Base-by-base conservation (phyloP, 1,140 invertebrate species). In the Caerostris extrusa region DNA sequence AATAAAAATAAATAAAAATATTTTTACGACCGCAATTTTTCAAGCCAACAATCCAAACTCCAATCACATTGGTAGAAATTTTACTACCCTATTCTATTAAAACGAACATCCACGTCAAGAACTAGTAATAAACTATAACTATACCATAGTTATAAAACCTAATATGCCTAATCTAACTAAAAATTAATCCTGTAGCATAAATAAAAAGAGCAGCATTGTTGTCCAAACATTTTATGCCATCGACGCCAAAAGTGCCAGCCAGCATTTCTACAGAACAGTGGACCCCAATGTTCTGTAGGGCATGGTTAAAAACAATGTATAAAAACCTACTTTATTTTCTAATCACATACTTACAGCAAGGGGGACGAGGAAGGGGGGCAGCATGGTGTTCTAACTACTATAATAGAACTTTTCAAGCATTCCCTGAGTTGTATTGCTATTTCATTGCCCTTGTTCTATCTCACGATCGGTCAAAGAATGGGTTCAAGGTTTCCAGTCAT, bases 391-490 rank as follows among this genome's bases (percentile, higher is more conserved):
- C n/a, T n/a, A 83, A 19, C 82, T 50, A 77, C 71, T 50, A n/a
- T 53, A 14, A 12, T 50, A 53, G 10, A 50, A 77, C 19, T 7
- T 10, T 14, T 50, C 3, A 57, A 7, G 55, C 12, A 7, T 6
- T 83, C 55, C 82, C 82, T 55, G 56, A 56, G 12, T 58, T 85
- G 7, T 12, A 57, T 57, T 55, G 82, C 57, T n/a, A 85, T 85
- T 58, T 58, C 82, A 85, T 57, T 85, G 82, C 82, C 82, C 82
- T 85, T 57, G 56, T 7, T 53, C 58, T 17, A 83, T 90, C 71
- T 90, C 89, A 90, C 89, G 71, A 56, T 77, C 67, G 71, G 89
- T 77, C 89, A 90, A 81, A 81, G 89, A 90, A 90, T 69, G 69
- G 53, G 89, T 90, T 90, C 89, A 90, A 90, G 89, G 89, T 90